phyloP scores from a whole-genome alignment of 1,140 invertebrate genomes.

The Eufriesea mexicana region DNA sequence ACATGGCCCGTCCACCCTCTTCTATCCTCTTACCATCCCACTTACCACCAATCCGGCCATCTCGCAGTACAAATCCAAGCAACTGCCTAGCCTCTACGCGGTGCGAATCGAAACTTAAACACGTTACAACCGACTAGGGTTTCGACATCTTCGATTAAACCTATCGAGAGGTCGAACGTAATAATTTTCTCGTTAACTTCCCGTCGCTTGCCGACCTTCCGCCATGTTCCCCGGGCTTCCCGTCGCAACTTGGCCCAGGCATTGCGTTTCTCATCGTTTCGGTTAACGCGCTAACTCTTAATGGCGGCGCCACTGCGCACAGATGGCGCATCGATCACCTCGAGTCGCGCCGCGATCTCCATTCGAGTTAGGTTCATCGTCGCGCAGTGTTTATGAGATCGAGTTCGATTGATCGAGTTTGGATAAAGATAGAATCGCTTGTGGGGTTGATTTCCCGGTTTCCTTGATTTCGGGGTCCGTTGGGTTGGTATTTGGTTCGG shows the following conservation, averaged over 20 bases:
- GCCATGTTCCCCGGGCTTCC: background rate
- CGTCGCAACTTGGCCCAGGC: no score
- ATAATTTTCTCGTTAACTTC: conserved; percentile 30
- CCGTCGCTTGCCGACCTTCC: background rate
- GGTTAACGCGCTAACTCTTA: conserved; percentile 11
- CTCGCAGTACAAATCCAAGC: conserved; percentile 62
- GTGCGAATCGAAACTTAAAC: conserved; percentile 45
- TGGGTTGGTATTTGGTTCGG: no score
- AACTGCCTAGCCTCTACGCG: conserved; percentile 49
- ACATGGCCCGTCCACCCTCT: conserved; percentile 64
- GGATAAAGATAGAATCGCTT: no score
- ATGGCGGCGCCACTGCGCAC: no score
- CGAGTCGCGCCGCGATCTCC: background rate
- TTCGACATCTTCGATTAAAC: conserved; percentile 40
- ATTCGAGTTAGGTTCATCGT: no score
- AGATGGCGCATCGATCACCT: no score
- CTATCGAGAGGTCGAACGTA: conserved; percentile 23
- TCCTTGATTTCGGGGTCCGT: no score
- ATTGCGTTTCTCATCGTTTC: background rate
- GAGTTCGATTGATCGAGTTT: no score
- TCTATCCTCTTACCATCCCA: conserved; percentile 63
- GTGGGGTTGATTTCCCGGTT: no score
- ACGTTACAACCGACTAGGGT: conserved; percentile 36
- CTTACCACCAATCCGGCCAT: conserved; percentile 60
- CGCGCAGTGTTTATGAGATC: no score